Percentiles rank a stretch among this genome's conserved stretches.
Conservation (phyloP, 2,113 vertebrate genomes). For the Strigops habroptila region DNA sequence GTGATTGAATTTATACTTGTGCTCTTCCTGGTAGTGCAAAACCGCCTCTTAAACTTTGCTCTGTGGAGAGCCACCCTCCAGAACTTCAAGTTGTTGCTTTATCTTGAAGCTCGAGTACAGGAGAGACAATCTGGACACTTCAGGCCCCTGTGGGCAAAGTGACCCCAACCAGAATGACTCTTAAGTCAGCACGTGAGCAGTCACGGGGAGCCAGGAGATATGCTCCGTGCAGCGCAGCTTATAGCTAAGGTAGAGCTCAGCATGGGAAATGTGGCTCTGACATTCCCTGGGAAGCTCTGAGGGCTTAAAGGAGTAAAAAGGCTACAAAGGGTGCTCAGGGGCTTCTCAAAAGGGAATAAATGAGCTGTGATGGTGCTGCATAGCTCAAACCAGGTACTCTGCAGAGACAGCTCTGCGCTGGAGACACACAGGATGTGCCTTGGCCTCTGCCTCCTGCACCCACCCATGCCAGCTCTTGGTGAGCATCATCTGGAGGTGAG, state of each 20-base stretch:
- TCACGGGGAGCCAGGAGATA: neutral
- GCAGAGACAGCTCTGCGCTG: neutral
- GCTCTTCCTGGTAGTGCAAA: neutral
- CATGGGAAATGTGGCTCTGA: neutral
- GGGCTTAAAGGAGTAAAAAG: neutral
- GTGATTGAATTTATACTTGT: neutral
- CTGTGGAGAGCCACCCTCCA: neutral
- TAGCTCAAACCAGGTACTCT: neutral
- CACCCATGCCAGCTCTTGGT: neutral
- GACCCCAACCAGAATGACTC: neutral
- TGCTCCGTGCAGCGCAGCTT: neutral
- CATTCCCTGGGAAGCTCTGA: neutral
- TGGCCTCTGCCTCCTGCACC: neutral
- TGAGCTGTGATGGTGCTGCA: neutral
- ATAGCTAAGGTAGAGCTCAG: neutral
- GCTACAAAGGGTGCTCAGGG: neutral
- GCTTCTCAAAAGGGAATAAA: neutral
- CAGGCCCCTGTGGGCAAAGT: neutral
- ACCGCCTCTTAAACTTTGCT: neutral
- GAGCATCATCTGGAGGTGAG: neutral
- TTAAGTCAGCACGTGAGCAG: neutral
- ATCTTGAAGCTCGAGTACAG: neutral
- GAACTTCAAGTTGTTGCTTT: neutral
- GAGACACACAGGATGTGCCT: accelerated
- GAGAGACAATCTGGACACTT: neutral